Evolutionary conservation across 2,113 vertebrate genomes (phyloP).

Genomic region (Coptodon bakossiorum): DNA sequence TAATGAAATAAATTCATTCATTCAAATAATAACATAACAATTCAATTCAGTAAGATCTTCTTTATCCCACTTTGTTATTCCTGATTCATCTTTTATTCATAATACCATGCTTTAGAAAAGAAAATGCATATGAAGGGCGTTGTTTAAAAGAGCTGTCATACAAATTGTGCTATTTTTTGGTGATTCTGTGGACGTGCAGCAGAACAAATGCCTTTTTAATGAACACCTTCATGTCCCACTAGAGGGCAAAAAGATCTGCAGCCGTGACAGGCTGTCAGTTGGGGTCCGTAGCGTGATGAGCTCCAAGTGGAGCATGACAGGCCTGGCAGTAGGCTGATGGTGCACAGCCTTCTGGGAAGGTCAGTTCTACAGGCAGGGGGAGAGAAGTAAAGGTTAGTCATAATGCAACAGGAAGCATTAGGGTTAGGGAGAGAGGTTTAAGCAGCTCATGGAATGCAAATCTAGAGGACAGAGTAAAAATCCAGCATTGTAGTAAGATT

Average conservation of each 20-base stretch:
- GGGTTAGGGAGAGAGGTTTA: background rate
- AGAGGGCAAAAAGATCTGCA: conserved; percentile 24
- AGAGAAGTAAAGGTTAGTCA: conserved; percentile 60
- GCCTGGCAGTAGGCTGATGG: conserved; percentile 40
- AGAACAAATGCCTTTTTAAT: background rate
- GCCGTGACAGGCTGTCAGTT: conserved; percentile 45
- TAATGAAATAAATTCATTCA: background rate
- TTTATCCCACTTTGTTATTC: background rate
- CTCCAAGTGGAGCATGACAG: conserved; percentile 52
- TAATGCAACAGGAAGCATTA: conserved; percentile 1
- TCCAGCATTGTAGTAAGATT: background rate
- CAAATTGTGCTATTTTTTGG: background rate
- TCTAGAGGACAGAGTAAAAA: background rate
- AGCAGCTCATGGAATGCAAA: background rate
- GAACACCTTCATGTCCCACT: background rate
- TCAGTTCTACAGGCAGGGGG: conserved; percentile 34
- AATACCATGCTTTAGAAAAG: background rate
- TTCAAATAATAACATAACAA: background rate
- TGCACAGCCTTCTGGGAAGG: conserved; percentile 61
- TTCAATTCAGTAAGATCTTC: background rate
- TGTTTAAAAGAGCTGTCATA: background rate
- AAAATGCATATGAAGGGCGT: background rate
- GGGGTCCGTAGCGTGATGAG: conserved; percentile 45
- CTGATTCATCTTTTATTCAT: background rate
- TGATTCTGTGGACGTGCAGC: background rate